Percentiles rank a stretch among this genome's conserved stretches.
Evolutionary conservation across 1,140 invertebrate genomes (phyloP).

Genomic region (Rhyzopertha dominica): DNA sequence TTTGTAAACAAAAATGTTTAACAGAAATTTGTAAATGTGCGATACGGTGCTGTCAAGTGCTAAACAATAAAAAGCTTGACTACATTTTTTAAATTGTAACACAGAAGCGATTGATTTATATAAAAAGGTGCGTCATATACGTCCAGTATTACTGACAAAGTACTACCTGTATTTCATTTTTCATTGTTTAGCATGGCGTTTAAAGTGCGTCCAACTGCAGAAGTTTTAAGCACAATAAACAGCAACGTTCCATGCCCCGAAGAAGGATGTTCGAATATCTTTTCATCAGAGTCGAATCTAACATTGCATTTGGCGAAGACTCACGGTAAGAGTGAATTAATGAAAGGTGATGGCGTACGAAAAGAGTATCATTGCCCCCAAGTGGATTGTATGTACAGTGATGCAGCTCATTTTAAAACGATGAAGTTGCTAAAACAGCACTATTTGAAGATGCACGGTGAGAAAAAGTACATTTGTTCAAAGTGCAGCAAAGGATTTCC

Average conservation of each 20-base stretch:
- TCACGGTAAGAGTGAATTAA: conserved; percentile 31
- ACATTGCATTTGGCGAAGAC: conserved; percentile 39
- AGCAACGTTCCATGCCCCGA: conserved; percentile 39
- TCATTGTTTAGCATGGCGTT: no score
- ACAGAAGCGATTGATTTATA: no score
- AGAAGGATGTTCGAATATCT: conserved; percentile 32
- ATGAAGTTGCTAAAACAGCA: conserved; percentile 50
- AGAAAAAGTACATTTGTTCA: conserved; percentile 51
- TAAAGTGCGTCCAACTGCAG: conserved; percentile 34
- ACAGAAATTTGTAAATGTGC: no score
- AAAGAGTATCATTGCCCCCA: conserved; percentile 40
- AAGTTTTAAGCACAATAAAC: conserved; percentile 28
- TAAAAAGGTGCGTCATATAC: no score
- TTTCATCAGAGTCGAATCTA: conserved; percentile 40
- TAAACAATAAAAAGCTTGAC: no score
- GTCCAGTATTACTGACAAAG: no score
- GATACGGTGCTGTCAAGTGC: no score
- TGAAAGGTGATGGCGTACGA: neutral
- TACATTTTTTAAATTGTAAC: no score
- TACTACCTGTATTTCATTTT: no score
- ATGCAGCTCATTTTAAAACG: conserved; percentile 33
- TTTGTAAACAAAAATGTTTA: no score
- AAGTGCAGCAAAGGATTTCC: conserved; percentile 55
- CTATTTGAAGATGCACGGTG: conserved; percentile 58
- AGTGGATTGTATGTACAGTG: conserved; percentile 33